Conservation (phyloP, 2,888 invertebrate genomes). For the Thereva unica region DNA sequence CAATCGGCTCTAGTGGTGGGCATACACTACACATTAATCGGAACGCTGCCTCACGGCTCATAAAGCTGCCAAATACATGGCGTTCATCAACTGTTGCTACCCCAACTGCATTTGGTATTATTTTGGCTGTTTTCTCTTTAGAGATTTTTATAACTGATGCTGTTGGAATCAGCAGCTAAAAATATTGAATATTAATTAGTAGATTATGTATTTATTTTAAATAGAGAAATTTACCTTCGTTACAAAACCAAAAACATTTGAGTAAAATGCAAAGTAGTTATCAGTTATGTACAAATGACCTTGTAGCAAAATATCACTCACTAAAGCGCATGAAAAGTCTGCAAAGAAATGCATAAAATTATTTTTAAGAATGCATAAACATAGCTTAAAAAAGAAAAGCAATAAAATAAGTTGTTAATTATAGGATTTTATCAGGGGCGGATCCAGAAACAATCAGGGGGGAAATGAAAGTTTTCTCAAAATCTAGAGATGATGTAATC, state of each 20-base stretch:
- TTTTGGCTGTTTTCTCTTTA: conserved; percentile 90
- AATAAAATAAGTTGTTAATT: no score
- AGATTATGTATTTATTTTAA: background rate
- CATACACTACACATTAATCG: conserved; percentile 86
- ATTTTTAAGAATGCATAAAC: background rate
- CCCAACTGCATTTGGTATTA: conserved; percentile 93
- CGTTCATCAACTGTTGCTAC: conserved; percentile 77
- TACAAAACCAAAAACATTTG: conserved; percentile 93
- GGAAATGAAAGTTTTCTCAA: no score
- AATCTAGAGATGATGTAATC: no score
- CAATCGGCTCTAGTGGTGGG: conserved; percentile 62
- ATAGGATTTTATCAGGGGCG: no score
- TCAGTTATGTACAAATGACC: conserved; percentile 93
- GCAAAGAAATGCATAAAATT: conserved; percentile 20
- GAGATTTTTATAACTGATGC: conserved; percentile 83
- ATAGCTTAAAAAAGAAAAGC: no score
- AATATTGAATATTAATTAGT: background rate
- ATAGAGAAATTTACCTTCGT: conserved; percentile 71
- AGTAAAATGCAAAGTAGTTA: conserved; percentile 95
- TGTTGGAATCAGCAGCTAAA: conserved; percentile 85
- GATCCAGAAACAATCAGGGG: no score
- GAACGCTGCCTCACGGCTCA: conserved; percentile 86
- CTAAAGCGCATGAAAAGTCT: conserved; percentile 92
- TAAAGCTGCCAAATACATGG: conserved; percentile 87
- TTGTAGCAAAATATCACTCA: conserved; percentile 89